phyloP scores from a whole-genome alignment of 2,113 vertebrate species.

The Pogona vitticeps region DNA sequence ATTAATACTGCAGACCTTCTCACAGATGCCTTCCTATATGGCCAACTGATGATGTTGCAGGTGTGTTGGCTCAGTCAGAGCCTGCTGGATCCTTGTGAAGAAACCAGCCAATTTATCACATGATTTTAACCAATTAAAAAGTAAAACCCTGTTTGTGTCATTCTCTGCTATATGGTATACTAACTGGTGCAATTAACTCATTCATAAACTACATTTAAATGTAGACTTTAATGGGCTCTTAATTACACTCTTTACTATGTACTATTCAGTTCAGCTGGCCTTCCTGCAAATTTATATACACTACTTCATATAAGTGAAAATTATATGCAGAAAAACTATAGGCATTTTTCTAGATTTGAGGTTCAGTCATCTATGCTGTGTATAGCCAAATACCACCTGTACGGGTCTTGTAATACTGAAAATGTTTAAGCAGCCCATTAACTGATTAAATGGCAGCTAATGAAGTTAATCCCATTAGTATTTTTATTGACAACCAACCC shows the following conservation, averaged over 20 bases:
- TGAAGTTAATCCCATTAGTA: neutral
- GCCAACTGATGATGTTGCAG: neutral
- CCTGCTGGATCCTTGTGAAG: neutral
- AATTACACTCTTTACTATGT: neutral
- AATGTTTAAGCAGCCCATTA: neutral
- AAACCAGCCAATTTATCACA: neutral
- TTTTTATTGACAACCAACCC: neutral
- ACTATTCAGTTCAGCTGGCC: neutral
- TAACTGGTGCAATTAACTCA: conserved; percentile 13
- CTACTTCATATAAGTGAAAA: neutral
- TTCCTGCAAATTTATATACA: neutral
- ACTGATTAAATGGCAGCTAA: neutral
- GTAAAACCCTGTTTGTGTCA: neutral
- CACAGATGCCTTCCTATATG: neutral
- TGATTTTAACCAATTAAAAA: neutral
- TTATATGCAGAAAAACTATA: neutral
- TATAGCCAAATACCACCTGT: neutral
- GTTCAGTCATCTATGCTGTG: neutral
- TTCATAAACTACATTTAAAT: conserved; percentile 11
- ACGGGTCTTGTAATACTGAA: neutral
- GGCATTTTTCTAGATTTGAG: neutral
- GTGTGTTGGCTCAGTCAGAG: neutral
- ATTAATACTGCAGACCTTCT: neutral
- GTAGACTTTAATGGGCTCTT: conserved; percentile 11
- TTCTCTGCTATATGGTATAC: neutral